Evolutionary conservation across 2,797 vertebrate genomes (phyloP).

Genomic region (Anabacerthia variegaticeps): DNA sequence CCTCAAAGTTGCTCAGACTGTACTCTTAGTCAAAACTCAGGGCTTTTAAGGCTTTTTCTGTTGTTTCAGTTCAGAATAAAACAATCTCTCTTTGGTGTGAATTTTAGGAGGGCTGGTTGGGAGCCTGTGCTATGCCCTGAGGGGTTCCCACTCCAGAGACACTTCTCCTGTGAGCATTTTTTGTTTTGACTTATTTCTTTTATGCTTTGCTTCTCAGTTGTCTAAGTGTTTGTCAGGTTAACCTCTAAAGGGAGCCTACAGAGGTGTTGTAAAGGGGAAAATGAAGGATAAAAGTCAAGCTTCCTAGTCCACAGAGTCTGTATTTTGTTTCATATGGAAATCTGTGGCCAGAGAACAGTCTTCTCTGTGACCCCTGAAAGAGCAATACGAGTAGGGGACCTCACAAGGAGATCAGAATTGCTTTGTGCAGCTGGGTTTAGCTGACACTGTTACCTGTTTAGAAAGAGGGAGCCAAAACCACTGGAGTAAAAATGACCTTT

Average conservation of each 20-base stretch:
- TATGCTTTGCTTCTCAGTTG: not conserved
- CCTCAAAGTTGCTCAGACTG: rapidly evolving
- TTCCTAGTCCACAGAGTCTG: not conserved
- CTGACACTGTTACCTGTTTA: not conserved
- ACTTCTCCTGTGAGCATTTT: not conserved
- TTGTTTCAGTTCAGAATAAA: not conserved
- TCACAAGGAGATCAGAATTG: not conserved
- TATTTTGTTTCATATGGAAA: not conserved
- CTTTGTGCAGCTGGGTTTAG: constrained; percentile 7
- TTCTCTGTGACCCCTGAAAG: not conserved
- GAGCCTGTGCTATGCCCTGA: not conserved
- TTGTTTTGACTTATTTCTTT: not conserved
- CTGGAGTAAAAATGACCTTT: constrained; percentile 31
- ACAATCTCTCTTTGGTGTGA: not conserved
- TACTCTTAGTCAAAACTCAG: not conserved
- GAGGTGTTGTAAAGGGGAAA: not conserved
- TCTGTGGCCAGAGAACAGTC: not conserved
- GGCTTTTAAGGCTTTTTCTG: not conserved
- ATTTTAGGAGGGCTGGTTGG: not conserved
- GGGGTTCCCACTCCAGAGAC: not conserved
- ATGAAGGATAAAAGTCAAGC: not conserved
- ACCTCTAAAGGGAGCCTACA: not conserved
- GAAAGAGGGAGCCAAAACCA: not conserved
- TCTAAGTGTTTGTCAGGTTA: not conserved
- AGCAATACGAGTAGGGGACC: rapidly evolving